Evolutionary conservation across 2,888 invertebrate genomes (phyloP), one percentile per base, ranked within the genome.

Genomic region (Dolichopus griseipennis): DNA sequence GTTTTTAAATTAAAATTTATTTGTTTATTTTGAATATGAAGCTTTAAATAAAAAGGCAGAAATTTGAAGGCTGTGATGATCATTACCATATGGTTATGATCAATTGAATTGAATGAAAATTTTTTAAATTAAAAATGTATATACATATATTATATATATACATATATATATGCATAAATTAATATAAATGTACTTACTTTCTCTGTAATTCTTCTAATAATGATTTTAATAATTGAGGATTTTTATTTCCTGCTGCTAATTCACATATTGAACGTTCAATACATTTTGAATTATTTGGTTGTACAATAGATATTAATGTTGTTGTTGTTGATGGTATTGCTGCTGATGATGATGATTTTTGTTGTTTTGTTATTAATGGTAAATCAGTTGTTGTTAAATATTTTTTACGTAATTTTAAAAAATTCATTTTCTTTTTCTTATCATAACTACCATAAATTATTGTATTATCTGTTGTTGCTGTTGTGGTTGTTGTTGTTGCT

Each of bases 201-300:
- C 63, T 63, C 63, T 63, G 63, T 27, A 63, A 27, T 63, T 63
- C 63, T 27, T 63, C 63, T 27, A 63, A 63, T 21, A 63, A 15
- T 63, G 22, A 27, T 63, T 63, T 20, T 33, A 63, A 63, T 27
- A 63, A 34, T 34, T 64, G 27, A 37, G 64, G 33, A 64, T 64
- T 37, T 34, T 64, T 64, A 37, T 20, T 34, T 34, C 20, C 37
- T 27, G 64, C 33, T 34, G 37, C 64, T 34, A 64, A 34, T 64
- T 64, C 64, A 64, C 64, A 64, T 20, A 64, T 64, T 37, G 64
- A 64, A 33, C 34, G 64, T 64, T 64, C 64, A 34, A 64, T 64
- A n/a, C 64, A 64, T 18, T 63, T 63, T 63, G 63, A 33, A 63
- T 63, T 63, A 27, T 27, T 27, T 27, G 27, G 27, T 5, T 27